These are phyloP conservation scores for Tetheella fluctuosa DNA, from an alignment of 2,888 invertebrate species.

Conservation along the genomic window DNA sequence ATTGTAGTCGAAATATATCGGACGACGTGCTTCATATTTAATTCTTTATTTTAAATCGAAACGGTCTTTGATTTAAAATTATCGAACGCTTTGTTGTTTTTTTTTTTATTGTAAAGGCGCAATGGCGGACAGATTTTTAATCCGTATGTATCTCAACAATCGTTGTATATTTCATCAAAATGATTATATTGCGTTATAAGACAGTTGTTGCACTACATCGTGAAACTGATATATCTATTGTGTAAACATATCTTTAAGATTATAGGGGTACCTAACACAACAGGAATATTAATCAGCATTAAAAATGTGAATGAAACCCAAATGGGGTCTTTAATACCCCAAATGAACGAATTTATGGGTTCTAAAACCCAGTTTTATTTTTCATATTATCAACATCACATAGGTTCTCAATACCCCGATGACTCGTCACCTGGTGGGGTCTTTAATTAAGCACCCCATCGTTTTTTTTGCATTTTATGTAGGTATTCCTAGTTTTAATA, in stretches of 20 bases:
- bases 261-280: background rate
- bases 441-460: background rate
- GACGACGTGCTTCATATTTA: background rate
- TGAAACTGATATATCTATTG: background rate
- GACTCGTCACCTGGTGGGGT: background rate
- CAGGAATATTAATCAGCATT: background rate
- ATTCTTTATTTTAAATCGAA: conserved; percentile 9
- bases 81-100: background rate
- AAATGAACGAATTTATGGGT: background rate
- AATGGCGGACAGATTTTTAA: background rate
- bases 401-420: background rate
- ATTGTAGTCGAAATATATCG: background rate
- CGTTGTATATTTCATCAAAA: background rate
- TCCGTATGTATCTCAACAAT: background rate
- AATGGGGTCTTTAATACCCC: background rate
- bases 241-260: background rate
- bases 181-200: background rate
- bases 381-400: background rate
- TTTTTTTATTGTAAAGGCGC: background rate
- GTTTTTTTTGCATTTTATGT: background rate
- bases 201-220: background rate
- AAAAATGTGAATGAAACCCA: background rate
- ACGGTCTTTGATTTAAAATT: conserved; percentile 5
- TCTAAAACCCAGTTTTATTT: background rate
- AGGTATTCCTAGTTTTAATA: background rate